Conservation (phyloP, 1,140 invertebrate species). For the Mesaphorura yosii region DNA sequence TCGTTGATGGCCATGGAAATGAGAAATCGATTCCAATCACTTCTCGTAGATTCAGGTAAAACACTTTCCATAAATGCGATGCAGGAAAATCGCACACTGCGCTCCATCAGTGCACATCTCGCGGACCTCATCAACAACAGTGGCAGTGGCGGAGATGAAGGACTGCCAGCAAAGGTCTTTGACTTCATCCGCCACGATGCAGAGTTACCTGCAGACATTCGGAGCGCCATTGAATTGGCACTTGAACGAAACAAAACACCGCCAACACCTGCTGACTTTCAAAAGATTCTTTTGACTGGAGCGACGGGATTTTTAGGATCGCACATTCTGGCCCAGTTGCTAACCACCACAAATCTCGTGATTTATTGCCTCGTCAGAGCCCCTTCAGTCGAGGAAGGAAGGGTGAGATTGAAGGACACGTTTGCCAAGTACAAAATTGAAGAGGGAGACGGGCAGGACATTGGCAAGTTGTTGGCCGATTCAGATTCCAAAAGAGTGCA, state of each 20-base stretch:
- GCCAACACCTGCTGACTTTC: not conserved
- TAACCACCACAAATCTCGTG: no score
- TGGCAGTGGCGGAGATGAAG: no score
- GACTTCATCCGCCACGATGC: not conserved
- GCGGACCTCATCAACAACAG: slow-evolving; percentile 6
- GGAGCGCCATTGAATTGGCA: not conserved
- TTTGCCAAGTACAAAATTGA: slow-evolving; percentile 1
- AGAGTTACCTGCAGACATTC: not conserved
- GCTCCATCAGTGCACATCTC: slow-evolving; percentile 6
- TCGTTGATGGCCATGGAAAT: slow-evolving; percentile 20
- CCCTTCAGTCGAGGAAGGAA: no score
- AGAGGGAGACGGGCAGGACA: not conserved
- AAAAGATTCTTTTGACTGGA: slow-evolving; percentile 10
- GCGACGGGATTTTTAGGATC: slow-evolving; percentile 14
- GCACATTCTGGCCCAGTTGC: slow-evolving; percentile 2
- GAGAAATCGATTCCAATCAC: slow-evolving; percentile 11
- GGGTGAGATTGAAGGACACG: not conserved
- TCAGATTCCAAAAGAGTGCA: not conserved
- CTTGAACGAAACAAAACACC: no score
- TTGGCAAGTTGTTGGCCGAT: slow-evolving; percentile 2
- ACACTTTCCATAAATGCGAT: slow-evolving; percentile 9
- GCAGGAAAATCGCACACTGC: slow-evolving; percentile 10
- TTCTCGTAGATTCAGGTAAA: slow-evolving; percentile 2
- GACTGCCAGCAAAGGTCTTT: not conserved
- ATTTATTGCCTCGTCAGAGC: slow-evolving; percentile 3